These are phyloP conservation scores for Chydorus sphaericus DNA, from an alignment of 2,888 invertebrate genomes.

Conservation along the genomic window DNA sequence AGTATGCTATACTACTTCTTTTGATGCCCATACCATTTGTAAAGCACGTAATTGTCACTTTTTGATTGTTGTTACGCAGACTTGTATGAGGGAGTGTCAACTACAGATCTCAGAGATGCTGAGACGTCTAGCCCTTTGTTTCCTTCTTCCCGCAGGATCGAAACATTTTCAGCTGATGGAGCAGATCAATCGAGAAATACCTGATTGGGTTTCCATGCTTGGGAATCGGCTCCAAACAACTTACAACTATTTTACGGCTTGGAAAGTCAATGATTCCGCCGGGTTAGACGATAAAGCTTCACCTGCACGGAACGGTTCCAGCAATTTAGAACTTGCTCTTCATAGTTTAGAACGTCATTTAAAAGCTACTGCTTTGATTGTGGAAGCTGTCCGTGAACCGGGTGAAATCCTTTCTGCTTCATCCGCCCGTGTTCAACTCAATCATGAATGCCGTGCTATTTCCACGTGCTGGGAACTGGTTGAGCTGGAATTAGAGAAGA, in stretches of 20 bases:
- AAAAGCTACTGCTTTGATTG: constrained; percentile 7
- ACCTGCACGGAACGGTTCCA: background rate
- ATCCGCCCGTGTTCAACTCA: background rate
- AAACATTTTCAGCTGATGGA: background rate
- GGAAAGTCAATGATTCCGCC: constrained; percentile 6
- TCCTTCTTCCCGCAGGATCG: background rate
- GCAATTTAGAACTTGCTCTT: background rate
- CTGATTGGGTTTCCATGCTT: background rate
- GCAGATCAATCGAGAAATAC: background rate
- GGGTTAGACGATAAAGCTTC: background rate
- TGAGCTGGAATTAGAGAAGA: background rate
- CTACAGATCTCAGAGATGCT: constrained; percentile 6
- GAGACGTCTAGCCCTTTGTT: constrained; percentile 8
- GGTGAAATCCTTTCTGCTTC: too few species aligned
- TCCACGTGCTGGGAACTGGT: constrained; percentile 2
- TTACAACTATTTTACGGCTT: constrained; percentile 12
- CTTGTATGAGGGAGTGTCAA: background rate
- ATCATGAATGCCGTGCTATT: background rate
- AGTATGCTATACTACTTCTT: background rate
- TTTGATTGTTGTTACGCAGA: background rate
- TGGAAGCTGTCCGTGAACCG: background rate
- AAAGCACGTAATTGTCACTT: background rate
- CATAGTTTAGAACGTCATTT: constrained; percentile 13
- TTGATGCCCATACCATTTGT: background rate
- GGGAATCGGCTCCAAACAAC: background rate